A percentile compares a stretch with the other conserved stretches of the same genome.
Conservation (phyloP, 2,888 invertebrate species). For the Apotomis turbidana region DNA sequence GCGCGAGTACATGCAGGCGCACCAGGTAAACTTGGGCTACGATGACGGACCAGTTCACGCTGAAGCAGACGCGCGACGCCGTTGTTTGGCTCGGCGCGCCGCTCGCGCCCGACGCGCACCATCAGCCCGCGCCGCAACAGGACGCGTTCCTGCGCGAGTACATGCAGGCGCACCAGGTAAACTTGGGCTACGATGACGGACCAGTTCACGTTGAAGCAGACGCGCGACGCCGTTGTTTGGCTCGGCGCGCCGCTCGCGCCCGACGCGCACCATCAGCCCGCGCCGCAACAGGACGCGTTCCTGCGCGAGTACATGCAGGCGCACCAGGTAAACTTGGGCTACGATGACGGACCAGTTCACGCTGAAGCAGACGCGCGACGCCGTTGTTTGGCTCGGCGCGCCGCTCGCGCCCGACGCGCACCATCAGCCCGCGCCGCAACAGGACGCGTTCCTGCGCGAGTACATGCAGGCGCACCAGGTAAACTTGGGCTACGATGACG, state of each 20-base stretch:
- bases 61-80: constrained; percentile 86
- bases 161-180: constrained; percentile 92
- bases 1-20: constrained; percentile 93
- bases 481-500: constrained; percentile 38
- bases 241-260: constrained; percentile 91
- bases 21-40: constrained; percentile 84
- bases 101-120: constrained; percentile 87
- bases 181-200: not conserved
- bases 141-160: constrained; percentile 94
- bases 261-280: constrained; percentile 87
- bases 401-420: constrained; percentile 88
- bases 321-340: constrained; percentile 85
- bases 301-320: constrained; percentile 94
- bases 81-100: constrained; percentile 89
- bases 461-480: constrained; percentile 94
- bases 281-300: constrained; percentile 90
- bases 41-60: constrained; percentile 65
- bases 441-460: constrained; percentile 92
- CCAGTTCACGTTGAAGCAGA: constrained; percentile 87
- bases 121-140: constrained; percentile 89
- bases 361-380: constrained; percentile 87
- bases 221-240: constrained; percentile 80
- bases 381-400: constrained; percentile 88
- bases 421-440: constrained; percentile 89
- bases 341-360: constrained; percentile 60